These are phyloP conservation scores for Nymphicus hollandicus DNA, from an alignment of 2,113 vertebrate species.

Conservation along the genomic window DNA sequence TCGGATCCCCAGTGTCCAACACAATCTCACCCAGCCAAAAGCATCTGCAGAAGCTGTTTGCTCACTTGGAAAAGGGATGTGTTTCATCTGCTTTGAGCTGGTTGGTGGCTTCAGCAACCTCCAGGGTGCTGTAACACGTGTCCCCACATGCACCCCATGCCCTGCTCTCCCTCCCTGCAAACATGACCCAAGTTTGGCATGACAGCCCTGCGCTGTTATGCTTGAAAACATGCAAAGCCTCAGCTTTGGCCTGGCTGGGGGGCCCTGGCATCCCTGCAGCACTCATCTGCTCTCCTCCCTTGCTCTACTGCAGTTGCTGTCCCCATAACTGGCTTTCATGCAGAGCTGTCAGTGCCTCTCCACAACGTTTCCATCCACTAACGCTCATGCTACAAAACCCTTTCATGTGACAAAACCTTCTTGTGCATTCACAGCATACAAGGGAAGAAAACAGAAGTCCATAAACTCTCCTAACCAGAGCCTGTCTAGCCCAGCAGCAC, in stretches of 20 bases:
- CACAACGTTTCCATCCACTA: fast-evolving
- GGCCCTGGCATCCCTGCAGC: not conserved
- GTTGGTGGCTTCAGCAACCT: not conserved
- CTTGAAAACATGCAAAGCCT: not conserved
- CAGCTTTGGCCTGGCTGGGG: not conserved
- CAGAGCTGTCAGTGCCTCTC: not conserved
- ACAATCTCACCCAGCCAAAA: not conserved
- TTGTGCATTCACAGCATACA: fast-evolving
- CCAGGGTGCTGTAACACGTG: not conserved
- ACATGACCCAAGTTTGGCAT: not conserved
- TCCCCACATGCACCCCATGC: fast-evolving
- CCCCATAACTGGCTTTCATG: fast-evolving
- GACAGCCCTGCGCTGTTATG: fast-evolving
- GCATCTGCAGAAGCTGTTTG: not conserved
- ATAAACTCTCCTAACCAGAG: not conserved
- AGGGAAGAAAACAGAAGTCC: not conserved
- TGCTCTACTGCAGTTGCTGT: not conserved
- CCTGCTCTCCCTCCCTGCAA: not conserved
- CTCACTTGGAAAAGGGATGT: fast-evolving
- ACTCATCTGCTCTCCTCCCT: fast-evolving
- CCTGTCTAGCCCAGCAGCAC: fast-evolving
- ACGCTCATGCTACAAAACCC: not conserved
- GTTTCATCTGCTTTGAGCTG: not conserved
- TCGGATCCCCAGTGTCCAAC: not conserved
- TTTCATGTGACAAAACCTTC: not conserved